Evolutionary conservation across 2,797 vertebrate genomes (phyloP), one percentile per base, ranked within the genome.

Genomic region (Silurus lanzhouensis): DNA sequence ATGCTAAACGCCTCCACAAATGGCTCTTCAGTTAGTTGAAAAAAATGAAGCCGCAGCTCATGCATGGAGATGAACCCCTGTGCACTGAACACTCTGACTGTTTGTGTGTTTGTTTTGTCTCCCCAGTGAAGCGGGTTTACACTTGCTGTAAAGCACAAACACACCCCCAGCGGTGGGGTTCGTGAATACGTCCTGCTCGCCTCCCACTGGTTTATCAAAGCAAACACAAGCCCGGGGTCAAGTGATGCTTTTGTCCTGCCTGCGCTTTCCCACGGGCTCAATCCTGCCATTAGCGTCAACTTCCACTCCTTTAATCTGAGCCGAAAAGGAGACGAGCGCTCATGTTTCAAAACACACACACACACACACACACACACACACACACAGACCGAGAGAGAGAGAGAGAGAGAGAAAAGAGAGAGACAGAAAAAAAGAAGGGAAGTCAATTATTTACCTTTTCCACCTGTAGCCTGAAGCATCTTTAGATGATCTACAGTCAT

Each of bases 401-500:
- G 85, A 67, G 38, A 64, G 44, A 80, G 85, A 77, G 88, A 84
- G 31, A 10, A 75, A 81, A 55, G 52, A 64, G 48, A 22, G 52
- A 64, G 19, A 48, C 15, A 64, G 84, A 31, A 25, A 61, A 44
- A 60, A 31, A 84, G 76, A 84, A 88, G 85, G 74, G 25, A 0
- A 0, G 79, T 82, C 48, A 89, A 84, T 82, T 88, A 79, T 92
- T 94, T 94, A 98, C 97, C 97, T 97, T 97, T 98, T 83, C 97
- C 97, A 91, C 96, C 97, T 0, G 96, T 96, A 3, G 96, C 96
- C 94, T 98, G 97, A 78, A 99, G 96, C 96, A 97, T 96, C 96
- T 98, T 99, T 92, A 99, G 93, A 91, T 99, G 97, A 93, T 99
- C 97, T 91, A 99, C 97, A 38, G 97, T 98, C 97, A 99, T 98